A percentile compares a stretch with the other conserved stretches of the same genome.
phyloP scores from a whole-genome alignment of 2,888 invertebrate genomes.

The Habroteleia sp. region DNA sequence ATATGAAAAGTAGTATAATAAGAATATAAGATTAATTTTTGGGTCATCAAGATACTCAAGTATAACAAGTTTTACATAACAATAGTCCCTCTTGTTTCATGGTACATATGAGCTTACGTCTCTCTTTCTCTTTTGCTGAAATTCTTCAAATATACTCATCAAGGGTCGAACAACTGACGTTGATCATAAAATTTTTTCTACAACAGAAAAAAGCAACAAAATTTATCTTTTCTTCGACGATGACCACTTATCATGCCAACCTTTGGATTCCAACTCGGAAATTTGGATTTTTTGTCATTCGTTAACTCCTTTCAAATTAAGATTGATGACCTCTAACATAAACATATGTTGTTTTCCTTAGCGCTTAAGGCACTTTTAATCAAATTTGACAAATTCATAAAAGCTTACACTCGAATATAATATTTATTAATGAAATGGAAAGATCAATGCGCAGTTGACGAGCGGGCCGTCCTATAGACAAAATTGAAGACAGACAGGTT shows the following conservation, averaged over 20 bases:
- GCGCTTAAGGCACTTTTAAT: neutral
- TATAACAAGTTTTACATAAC: constrained; percentile 52
- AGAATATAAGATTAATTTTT: constrained; percentile 39
- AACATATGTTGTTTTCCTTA: constrained; percentile 38
- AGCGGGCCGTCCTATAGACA: neutral
- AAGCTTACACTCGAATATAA: constrained; percentile 11
- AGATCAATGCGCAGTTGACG: constrained; percentile 24
- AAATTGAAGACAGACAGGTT: constrained; percentile 20
- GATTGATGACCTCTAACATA: constrained; percentile 36
- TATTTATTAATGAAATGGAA: constrained; percentile 32
- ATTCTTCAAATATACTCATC: constrained; percentile 57
- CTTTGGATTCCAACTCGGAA: constrained; percentile 8
- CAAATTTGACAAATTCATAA: neutral
- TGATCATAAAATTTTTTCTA: constrained; percentile 24
- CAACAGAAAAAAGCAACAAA: neutral
- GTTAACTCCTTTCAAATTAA: constrained; percentile 46
- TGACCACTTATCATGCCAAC: constrained; percentile 34
- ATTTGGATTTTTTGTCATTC: constrained; percentile 9
- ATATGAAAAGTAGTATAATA: constrained; percentile 8
- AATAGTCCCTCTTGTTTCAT: constrained; percentile 32
- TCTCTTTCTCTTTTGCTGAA: constrained; percentile 35
- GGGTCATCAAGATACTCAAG: constrained; percentile 43
- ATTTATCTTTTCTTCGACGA: constrained; percentile 17
- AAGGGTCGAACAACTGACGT: constrained; percentile 49
- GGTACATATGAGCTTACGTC: constrained; percentile 27